Evolutionary conservation across 1,140 invertebrate species (phyloP).

Genomic region (Drosophila asahinai): DNA sequence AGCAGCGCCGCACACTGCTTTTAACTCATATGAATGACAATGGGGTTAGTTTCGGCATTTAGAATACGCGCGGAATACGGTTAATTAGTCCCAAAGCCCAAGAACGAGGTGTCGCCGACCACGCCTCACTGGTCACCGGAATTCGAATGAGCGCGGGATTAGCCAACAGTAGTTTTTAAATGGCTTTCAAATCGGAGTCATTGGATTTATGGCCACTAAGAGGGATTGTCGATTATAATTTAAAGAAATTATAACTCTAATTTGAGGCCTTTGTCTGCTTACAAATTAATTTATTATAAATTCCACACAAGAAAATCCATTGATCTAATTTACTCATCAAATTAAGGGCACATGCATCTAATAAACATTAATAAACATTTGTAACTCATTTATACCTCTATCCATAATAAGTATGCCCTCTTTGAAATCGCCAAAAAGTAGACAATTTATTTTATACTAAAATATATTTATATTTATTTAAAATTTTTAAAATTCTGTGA

Average conservation of each 20-base stretch:
- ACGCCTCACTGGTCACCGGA: conserved; percentile 22
- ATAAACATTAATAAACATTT: too few relatives aligned
- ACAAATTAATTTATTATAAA: not conserved
- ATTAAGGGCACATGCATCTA: too few relatives aligned
- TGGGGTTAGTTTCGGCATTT: conserved; percentile 8
- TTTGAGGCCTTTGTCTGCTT: not conserved
- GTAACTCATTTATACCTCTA: too few relatives aligned
- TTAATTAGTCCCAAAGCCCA: conserved; percentile 31
- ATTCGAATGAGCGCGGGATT: conserved; percentile 3
- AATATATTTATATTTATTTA: too few relatives aligned
- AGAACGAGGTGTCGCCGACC: conserved; percentile 38
- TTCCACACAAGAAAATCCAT: too few relatives aligned
- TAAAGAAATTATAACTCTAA: too few relatives aligned
- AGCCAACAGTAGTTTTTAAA: conserved; percentile 3
- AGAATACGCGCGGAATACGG: conserved; percentile 21
- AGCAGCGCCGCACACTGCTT: conserved; percentile 43
- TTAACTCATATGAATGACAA: conserved; percentile 41
- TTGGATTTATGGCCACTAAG: not conserved
- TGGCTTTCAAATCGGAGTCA: not conserved
- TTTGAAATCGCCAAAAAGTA: too few relatives aligned
- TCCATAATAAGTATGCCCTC: too few relatives aligned
- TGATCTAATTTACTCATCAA: not conserved
- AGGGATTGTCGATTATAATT: not conserved
- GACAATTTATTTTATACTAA: too few relatives aligned
- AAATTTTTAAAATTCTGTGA: too few relatives aligned